Percentiles rank a stretch among this genome's conserved stretches.
Evolutionary conservation across 1,140 invertebrate genomes (phyloP).

Genomic region (Wasmannia auropunctata): DNA sequence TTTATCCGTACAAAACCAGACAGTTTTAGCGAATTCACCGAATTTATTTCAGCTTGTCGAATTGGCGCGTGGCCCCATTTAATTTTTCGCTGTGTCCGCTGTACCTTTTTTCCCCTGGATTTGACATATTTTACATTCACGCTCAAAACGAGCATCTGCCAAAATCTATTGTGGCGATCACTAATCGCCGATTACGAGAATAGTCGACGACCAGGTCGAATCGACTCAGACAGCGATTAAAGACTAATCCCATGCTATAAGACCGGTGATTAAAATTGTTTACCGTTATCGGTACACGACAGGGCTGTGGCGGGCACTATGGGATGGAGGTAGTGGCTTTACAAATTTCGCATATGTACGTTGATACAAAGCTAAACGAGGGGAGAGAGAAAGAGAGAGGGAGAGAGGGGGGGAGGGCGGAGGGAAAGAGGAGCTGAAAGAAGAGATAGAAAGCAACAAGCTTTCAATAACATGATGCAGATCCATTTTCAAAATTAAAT

Average conservation of each 20-base stretch:
- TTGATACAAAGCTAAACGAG: neutral
- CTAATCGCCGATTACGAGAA: conserved; percentile 20
- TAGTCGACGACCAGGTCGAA: neutral
- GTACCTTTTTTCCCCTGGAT: neutral
- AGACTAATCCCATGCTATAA: conserved; percentile 40
- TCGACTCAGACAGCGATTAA: conserved; percentile 44
- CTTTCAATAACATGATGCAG: conserved; percentile 60
- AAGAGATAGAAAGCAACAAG: neutral
- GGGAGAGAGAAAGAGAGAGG: neutral
- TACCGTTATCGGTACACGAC: conserved; percentile 37
- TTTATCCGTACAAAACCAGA: neutral
- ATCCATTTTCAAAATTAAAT: conserved; percentile 73
- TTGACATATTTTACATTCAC: conserved; percentile 26
- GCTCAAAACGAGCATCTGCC: neutral
- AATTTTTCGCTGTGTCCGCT: neutral
- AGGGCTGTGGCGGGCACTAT: neutral
- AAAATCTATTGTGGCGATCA: conserved; percentile 10
- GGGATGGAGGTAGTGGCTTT: neutral
- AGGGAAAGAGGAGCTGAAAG: neutral
- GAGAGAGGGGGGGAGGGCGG: neutral
- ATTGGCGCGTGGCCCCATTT: conserved; percentile 3
- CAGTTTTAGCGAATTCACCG: neutral
- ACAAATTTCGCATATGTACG: conserved; percentile 12
- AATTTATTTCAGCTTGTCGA: conserved; percentile 34
- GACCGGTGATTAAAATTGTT: conserved; percentile 68